Evolutionary conservation across 1,140 invertebrate genomes (phyloP).

Genomic region (Drosophila tropicalis): DNA sequence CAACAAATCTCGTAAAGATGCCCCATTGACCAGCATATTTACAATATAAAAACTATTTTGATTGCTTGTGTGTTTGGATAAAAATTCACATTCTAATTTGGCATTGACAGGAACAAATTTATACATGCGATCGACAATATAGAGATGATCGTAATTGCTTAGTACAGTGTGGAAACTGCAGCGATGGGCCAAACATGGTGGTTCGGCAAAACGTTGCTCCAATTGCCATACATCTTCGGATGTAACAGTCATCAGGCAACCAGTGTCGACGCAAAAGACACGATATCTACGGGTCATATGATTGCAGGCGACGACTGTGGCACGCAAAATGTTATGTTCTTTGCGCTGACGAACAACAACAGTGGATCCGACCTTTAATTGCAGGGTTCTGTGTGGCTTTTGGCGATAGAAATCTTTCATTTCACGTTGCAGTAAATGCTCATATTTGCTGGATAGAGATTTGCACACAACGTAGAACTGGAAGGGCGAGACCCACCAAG

Average conservation of each 20-base stretch:
- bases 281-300: slow-evolving; percentile 85
- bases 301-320: slow-evolving; percentile 85
- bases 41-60: slow-evolving; percentile 47
- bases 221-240: slow-evolving; percentile 87
- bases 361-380: slow-evolving; percentile 84
- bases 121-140: slow-evolving; percentile 85
- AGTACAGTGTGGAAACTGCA: slow-evolving; percentile 86
- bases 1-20: slow-evolving; percentile 58
- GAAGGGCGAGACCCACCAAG: slow-evolving; percentile 87
- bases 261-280: slow-evolving; percentile 90
- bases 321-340: slow-evolving; percentile 88
- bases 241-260: slow-evolving; percentile 87
- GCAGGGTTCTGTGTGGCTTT: slow-evolving; percentile 83
- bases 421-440: slow-evolving; percentile 86
- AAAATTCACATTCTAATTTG: slow-evolving; percentile 69
- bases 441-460: slow-evolving; percentile 85
- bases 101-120: slow-evolving; percentile 77
- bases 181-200: slow-evolving; percentile 88
- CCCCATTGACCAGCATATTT: slow-evolving; percentile 68
- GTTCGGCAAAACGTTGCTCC: slow-evolving; percentile 86
- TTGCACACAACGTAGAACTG: slow-evolving; percentile 88
- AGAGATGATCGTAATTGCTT: slow-evolving; percentile 84
- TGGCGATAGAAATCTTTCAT: slow-evolving; percentile 87
- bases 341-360: slow-evolving; percentile 88
- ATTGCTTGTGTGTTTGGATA: slow-evolving; percentile 40